Evolutionary conservation across 2,888 invertebrate genomes (phyloP).

Genomic region (Oscheius onirici): DNA sequence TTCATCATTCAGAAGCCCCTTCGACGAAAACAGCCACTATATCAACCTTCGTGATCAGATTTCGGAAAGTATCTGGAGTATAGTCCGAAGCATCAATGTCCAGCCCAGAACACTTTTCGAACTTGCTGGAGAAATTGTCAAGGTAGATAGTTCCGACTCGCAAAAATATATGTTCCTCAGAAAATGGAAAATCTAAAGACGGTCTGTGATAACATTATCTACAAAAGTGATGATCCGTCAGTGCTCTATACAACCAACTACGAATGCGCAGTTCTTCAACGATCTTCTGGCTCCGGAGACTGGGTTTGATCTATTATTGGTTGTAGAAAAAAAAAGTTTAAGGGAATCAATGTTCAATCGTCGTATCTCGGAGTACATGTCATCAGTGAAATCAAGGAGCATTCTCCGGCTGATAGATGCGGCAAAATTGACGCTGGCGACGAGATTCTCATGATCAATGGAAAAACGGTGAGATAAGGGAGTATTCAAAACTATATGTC

Average conservation of each 20-base stretch:
- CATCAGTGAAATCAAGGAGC: conserved; percentile 86
- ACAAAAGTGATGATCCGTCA: conserved; percentile 86
- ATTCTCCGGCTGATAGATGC: conserved; percentile 90
- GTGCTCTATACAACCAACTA: conserved; percentile 90
- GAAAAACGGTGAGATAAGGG: conserved; percentile 74
- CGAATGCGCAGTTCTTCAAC: conserved; percentile 83
- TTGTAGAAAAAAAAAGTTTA: conserved; percentile 25
- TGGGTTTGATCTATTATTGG: conserved; percentile 44
- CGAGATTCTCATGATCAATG: conserved; percentile 89
- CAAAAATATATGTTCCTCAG: no score
- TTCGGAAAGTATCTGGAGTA: conserved; percentile 44
- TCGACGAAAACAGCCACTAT: conserved; percentile 77
- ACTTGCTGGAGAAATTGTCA: conserved; percentile 40
- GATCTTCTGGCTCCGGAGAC: conserved; percentile 34
- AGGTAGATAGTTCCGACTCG: no score
- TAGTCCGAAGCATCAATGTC: conserved; percentile 47
- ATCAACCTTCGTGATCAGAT: conserved; percentile 78
- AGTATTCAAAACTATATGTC: no score
- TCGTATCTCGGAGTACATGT: conserved; percentile 82
- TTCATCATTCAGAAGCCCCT: conserved; percentile 77
- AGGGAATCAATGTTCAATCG: conserved; percentile 89
- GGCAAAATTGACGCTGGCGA: conserved; percentile 93
- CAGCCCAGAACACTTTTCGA: conserved; percentile 48
- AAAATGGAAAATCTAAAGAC: conserved; percentile 79
- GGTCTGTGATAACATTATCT: conserved; percentile 85